Evolutionary conservation across 2,113 vertebrate genomes (phyloP).

Genomic region (Orthonyx spaldingii): DNA sequence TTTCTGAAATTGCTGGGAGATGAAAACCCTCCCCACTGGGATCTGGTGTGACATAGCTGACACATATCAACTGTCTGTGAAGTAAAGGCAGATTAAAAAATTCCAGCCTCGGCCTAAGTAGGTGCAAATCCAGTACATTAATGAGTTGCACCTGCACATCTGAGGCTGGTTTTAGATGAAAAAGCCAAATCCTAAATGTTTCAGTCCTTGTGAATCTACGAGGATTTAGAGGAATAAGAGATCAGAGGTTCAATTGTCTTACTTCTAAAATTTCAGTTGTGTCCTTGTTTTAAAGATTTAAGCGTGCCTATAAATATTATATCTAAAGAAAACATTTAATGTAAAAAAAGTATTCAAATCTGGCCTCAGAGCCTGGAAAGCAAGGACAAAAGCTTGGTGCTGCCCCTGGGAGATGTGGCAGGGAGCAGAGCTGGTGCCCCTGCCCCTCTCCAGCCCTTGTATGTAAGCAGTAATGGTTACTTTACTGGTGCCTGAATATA

Average conservation of each 20-base stretch:
- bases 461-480: too few relatives aligned
- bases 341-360: not conserved
- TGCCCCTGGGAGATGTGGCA: not conserved
- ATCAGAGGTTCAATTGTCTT: not conserved
- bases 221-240: not conserved
- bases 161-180: not conserved
- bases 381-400: not conserved
- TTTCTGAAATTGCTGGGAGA: not conserved
- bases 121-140: conserved; percentile 9
- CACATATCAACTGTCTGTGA: not conserved
- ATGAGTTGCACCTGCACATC: conserved; percentile 27
- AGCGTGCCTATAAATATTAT: not conserved
- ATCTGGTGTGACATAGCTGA: not conserved
- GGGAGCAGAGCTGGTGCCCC: not conserved
- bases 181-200: not conserved
- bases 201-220: not conserved
- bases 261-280: not conserved
- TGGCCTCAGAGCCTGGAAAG: not conserved
- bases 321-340: not conserved
- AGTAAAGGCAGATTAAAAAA: not conserved
- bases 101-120: not conserved
- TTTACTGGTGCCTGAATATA: too few relatives aligned
- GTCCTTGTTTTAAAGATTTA: not conserved
- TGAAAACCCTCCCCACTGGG: not conserved
- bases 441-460: not conserved